Conservation (phyloP, 2,888 invertebrate species). For the Pristionchus fissidentatus region DNA sequence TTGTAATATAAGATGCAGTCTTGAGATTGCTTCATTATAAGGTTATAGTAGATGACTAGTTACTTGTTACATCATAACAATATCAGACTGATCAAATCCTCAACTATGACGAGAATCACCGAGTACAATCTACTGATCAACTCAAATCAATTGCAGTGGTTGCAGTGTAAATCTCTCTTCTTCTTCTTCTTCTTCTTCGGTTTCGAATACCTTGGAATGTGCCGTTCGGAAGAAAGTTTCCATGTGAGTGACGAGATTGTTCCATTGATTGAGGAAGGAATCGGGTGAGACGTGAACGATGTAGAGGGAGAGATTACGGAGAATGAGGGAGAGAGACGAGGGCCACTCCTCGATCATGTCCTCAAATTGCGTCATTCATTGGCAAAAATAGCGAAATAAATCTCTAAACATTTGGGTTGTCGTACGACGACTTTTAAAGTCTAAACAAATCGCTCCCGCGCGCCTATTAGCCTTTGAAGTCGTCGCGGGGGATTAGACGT, state of each 20-base stretch:
- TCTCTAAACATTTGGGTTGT: too few relatives aligned
- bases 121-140: too few relatives aligned
- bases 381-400: too few relatives aligned
- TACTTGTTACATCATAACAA: background rate
- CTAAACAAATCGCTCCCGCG: too few relatives aligned
- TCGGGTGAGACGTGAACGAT: slow-evolving; percentile 89
- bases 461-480: too few relatives aligned
- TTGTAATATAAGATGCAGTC: too few relatives aligned
- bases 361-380: slow-evolving; percentile 78
- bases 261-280: slow-evolving; percentile 85
- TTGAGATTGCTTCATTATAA: too few relatives aligned
- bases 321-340: slow-evolving; percentile 85
- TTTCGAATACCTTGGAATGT: slow-evolving; percentile 71
- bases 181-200: too few relatives aligned
- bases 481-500: background rate
- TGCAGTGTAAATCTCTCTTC: too few relatives aligned
- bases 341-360: slow-evolving; percentile 86
- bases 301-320: slow-evolving; percentile 93
- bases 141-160: too few relatives aligned
- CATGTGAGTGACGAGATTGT: slow-evolving; percentile 87
- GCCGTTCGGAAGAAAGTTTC: slow-evolving; percentile 86
- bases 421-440: background rate
- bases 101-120: too few relatives aligned
- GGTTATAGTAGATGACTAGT: background rate
- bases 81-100: background rate